Percentiles rank a stretch among this genome's conserved stretches.
Conservation (phyloP, 2,113 vertebrate species). For the Ranitomeya variabilis region DNA sequence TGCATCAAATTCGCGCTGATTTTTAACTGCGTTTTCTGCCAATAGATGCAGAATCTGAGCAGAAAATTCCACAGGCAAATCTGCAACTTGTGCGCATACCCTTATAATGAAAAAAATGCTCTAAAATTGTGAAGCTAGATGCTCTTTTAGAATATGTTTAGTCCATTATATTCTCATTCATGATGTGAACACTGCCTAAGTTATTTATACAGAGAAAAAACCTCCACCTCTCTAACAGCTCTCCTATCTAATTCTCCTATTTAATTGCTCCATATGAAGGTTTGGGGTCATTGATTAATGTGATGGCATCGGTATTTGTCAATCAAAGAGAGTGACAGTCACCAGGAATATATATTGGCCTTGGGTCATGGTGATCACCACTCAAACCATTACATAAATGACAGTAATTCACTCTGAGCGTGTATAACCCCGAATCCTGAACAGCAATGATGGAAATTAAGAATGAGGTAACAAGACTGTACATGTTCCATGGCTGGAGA, state of each 20-base stretch:
- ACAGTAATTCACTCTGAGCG: slow-evolving; percentile 35
- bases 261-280: slow-evolving; percentile 35
- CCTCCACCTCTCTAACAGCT: background rate
- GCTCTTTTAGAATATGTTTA: no score
- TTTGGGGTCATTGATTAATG: slow-evolving; percentile 32
- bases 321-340: slow-evolving; percentile 46
- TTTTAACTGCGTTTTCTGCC: no score
- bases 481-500: background rate
- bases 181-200: background rate
- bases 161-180: background rate
- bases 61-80: no score
- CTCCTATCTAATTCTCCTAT: slow-evolving; percentile 13
- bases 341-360: background rate
- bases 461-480: background rate
- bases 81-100: no score
- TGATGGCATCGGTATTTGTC: slow-evolving; percentile 20
- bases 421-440: slow-evolving; percentile 5
- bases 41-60: no score
- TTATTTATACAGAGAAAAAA: background rate
- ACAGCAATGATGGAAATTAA: background rate
- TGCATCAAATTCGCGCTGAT: no score
- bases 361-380: slow-evolving; percentile 1
- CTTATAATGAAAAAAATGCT: no score
- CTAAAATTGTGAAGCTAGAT: no score
- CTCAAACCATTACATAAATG: slow-evolving; percentile 27